A percentile compares a stretch with the other conserved stretches of the same genome.
Conservation (phyloP, 2,888 invertebrate genomes). For the Diplolepis rosae region DNA sequence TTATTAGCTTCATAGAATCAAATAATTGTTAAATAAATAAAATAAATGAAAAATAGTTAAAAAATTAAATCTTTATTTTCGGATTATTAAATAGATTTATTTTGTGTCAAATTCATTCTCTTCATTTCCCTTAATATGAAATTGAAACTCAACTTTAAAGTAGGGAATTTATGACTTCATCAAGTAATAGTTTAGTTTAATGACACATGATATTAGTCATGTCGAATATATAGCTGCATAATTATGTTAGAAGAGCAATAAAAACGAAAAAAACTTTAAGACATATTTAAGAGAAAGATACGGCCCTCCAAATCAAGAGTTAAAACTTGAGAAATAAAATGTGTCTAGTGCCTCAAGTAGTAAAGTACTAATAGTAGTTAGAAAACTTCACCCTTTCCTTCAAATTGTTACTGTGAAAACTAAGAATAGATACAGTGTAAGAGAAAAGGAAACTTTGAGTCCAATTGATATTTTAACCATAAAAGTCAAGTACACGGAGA, state of each 20-base stretch:
- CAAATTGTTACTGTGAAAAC: conserved; percentile 11
- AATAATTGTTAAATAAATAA: too few relatives aligned
- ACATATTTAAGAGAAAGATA: not conserved
- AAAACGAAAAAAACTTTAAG: not conserved
- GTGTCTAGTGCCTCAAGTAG: not conserved
- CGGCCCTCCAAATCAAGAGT: not conserved
- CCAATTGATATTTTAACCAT: not conserved
- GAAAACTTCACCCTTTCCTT: conserved; percentile 12
- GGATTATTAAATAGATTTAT: too few relatives aligned
- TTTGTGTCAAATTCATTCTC: too few relatives aligned
- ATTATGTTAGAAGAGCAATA: not conserved
- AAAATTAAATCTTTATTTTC: too few relatives aligned
- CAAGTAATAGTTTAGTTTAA: not conserved
- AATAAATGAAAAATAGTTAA: too few relatives aligned
- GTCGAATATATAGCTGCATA: not conserved
- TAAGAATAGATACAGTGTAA: not conserved
- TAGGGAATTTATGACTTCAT: not conserved
- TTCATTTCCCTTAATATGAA: not conserved
- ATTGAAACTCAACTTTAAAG: not conserved
- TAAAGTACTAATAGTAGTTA: conserved; percentile 14
- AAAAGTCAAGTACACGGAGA: too few relatives aligned
- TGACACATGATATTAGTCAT: not conserved
- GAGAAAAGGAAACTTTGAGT: not conserved
- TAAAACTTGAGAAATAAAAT: conserved; percentile 16
- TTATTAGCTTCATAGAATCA: too few relatives aligned